Evolutionary conservation across 1,140 invertebrate genomes (phyloP), one percentile per base, ranked within the genome.

Genomic region (Sarcophaga peregrina): DNA sequence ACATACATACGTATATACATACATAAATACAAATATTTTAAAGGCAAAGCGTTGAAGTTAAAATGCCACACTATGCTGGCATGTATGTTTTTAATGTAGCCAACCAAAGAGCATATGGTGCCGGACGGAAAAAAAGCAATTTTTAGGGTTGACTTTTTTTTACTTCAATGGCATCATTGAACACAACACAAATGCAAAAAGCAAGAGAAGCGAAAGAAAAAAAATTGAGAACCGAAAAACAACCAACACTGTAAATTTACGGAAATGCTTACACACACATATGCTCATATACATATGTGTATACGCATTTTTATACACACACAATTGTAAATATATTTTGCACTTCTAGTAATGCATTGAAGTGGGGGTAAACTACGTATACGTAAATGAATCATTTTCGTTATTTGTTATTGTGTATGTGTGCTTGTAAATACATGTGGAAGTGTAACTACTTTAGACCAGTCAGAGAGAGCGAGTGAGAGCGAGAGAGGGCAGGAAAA

Each of bases 201-300:
- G n/a, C 54, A 37, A 2, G 4, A 37, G 25, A 37, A 37, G 25
- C 25, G 25, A 37, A 37, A 37, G 25, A 37, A 37, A 37, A 37
- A 37, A 37, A 37, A n/a, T n/a, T 37, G 25, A 37, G 25, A 37
- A 37, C 54, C n/a, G 20, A 68, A 68, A 68, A 68, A 20, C n/a
- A 20, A 68, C 62, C 17, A 68, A 25, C 75, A 52, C 15, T 50
- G 75, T 48, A 78, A 78, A 52, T 78, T 78, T 50, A 50, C 75
- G 75, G 47, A 78, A 78, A 78, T 78, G 46, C 47, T 50, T 50
- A 68, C 62, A 68, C n/a, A 17, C 20, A 68, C 15, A 68, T 5
- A 3, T n/a, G 20, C 62, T 20, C 62, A 58, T 58, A 58, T 15
- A 58, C 52, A 58, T 58, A 58, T 15, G 52, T n/a, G n/a, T 58